Evolutionary conservation across 1,140 invertebrate species (phyloP), one percentile per base, ranked within the genome.

Genomic region (Pseudomyrmex pallidus): DNA sequence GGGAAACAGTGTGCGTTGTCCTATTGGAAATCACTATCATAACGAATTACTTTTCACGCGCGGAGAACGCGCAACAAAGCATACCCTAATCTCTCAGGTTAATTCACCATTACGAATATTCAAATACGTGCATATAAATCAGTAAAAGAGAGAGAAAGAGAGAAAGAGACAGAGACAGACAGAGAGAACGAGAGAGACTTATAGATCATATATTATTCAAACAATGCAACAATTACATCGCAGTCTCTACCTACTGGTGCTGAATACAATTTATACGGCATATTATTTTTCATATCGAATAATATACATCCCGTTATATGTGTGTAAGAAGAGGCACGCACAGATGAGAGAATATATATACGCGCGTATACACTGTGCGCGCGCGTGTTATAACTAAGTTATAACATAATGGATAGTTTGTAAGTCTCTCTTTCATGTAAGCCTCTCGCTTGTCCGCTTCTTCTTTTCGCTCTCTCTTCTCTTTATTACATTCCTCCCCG

Each of bases 321-420:
- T 35, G 35, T 35, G 35, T 7, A 35, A 35, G 35, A 35, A 35
- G 35, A 35, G 35, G 5, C 35, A 35, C 35, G 35, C 35, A 35
- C 35, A 7, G 35, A 35, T 35, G 35, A 35, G 35, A 35, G 35
- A 35, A 7, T 7, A 35, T 35, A 35, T 7, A 35, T 35, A 35
- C 35, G 35, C 35, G 35, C 0, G 35, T 35, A 35, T 22, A n/a
- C 1, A 22, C 25, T 25, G 35, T 35, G 35, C 5, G 35, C 3
- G 35, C 35, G 35, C 5, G 35, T 35, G 35, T 35, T 35, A 35
- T 35, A 87, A 91, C 87, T 88, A 84, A 87, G 87, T 74, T 93
- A 90, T 93, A 93, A 94, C 92, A 92, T 93, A 93, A 93, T 93
- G 87, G 89, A 87, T 76, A 89, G 76, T 90, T 89, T 89, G 74